Base-by-base conservation (phyloP, 2,888 invertebrate genomes). In the Lacanobia oleracea region DNA sequence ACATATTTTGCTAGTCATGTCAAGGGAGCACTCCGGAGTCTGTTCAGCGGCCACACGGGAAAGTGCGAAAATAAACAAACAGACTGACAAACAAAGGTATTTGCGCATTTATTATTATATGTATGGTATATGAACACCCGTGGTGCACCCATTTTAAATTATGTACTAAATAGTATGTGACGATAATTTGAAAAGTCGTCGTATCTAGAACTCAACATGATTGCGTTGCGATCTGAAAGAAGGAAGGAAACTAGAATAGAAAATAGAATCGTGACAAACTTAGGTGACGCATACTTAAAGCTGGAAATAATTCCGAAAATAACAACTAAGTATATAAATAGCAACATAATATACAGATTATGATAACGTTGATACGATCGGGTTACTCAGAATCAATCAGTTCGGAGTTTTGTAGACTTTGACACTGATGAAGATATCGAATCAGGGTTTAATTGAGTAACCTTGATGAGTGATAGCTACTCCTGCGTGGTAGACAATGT, bases 281-380 rank as follows among this genome's bases (percentile, higher is more conserved):
- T 59, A 21, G 33, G 2, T 72, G 72, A 75, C 66, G n/a, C 72
- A 54, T 65, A 45, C 43, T 45, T 14, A 54, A 7, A 12, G 33
- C 33, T 57, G 51, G 59, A 75, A 59, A 76, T 59, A 45, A 40
- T 37, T 59, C 27, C 27, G 9, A 63, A 50, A 57, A 68, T n/a
- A 51, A 67, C 56, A 45, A 57, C 23, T 43, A n/a, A n/a, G n/a
- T n/a, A 37, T 73, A 45, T 67, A 45, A 45, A 51, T 73, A 76
- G 50, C 23, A 16, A 9, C 51, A 33, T 27, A 2, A 56, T 10
- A 64, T 73, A 23, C 16, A 48, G 27, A 40, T 33, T 14, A 23
- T 12, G 40, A 75, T 51, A 67, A 21, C 23, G 23, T 27, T 68
- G 76, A 73, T 73, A 73, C 57, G 16, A 43, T 21, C 9, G 1